Conservation (phyloP, 2,888 invertebrate species). For the Gortyna flavago region DNA sequence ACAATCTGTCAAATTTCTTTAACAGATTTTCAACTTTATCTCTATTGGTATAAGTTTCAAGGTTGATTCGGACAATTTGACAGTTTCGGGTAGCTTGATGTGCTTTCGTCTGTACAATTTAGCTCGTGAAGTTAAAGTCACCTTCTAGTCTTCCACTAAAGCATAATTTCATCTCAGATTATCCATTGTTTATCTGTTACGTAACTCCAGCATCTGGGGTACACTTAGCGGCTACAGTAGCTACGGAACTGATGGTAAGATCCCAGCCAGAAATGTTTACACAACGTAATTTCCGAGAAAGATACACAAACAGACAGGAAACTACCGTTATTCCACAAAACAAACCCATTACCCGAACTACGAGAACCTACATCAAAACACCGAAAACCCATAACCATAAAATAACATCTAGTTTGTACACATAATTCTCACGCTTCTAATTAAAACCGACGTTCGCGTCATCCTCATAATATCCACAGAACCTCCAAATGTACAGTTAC, state of each 20-base stretch:
- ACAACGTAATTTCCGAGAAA: constrained; percentile 35
- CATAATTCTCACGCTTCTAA: constrained; percentile 59
- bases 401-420: constrained; percentile 46
- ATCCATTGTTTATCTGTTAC: neutral
- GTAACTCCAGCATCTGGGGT: neutral
- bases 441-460: constrained; percentile 58
- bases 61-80: no score
- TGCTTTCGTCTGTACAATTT: neutral
- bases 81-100: no score
- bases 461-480: constrained; percentile 57
- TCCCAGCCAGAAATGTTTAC: constrained; percentile 28
- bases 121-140: neutral
- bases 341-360: constrained; percentile 21
- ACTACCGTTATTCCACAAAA: constrained; percentile 36
- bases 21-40: no score
- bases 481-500: constrained; percentile 61
- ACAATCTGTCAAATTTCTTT: no score
- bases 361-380: constrained; percentile 40
- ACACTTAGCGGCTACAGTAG: neutral
- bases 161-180: neutral
- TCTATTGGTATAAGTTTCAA: no score
- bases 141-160: neutral
- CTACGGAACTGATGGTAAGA: constrained; percentile 6
- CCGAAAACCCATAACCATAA: constrained; percentile 53
- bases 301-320: constrained; percentile 28